Base-by-base conservation (phyloP, 35 echinoderm and acorn worm species). In the Nesometra sesokonis region DNA sequence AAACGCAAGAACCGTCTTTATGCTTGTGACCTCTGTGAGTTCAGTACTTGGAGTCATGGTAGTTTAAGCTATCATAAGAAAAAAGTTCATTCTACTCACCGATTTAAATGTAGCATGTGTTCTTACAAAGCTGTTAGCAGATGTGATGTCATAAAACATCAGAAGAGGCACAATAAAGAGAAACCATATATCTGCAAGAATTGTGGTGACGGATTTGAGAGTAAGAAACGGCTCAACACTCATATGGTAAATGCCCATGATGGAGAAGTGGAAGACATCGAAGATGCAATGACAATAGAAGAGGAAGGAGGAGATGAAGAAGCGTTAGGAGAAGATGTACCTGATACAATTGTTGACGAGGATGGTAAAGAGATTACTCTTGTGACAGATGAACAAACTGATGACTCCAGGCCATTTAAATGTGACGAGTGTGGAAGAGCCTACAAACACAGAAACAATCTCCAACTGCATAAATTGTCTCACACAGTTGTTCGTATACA, bases 51-150 rank as follows among this genome's bases (percentile, higher is more conserved):
- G 77, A 86, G 84, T 57, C 84, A 86, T 77, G 84, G 84, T 27
- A 86, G 84, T 76, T 76, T 86, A 36, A 76, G 84, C 32, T 86
- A 86, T 57, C 84, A 86, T 29, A 47, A 86, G 47, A 86, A 86
- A 32, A 86, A 86, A 32, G 35, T 86, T 47, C 84, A 86, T 31
- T 76, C 84, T n/a, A 86, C 84, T 32, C 46, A 86, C 32, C 33
- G 77, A 32, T 47, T 76, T 76, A 86, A 86, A 33, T 76, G 77
- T 21, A 86, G 77, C 52, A 76, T 76, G 47, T 86, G 84, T 33
- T 32, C 52, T 77, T 86, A 86, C 46, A 86, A 47, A 32, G 84
- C 84, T 35, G 84, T 86, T 9, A 86, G 84, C 32, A 86, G 84
- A 33, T 33, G 84, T 21, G 84, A 86, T 77, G 84, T 86, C 34